phyloP scores from a whole-genome alignment of 2,797 vertebrate genomes.

The Acanthurus tractus region DNA sequence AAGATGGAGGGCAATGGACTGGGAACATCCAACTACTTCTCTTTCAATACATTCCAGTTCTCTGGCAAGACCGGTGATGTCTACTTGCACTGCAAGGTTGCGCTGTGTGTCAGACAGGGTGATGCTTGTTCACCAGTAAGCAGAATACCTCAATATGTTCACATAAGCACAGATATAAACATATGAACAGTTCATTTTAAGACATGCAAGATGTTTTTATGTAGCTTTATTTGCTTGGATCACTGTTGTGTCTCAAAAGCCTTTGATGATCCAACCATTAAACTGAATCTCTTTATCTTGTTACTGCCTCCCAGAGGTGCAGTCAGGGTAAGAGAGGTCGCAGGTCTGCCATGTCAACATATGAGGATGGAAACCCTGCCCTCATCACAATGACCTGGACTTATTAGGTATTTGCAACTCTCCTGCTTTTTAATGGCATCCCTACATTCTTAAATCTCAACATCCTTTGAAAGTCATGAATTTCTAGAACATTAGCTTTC shows the following conservation, averaged over 20 bases:
- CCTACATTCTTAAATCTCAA: too few species aligned
- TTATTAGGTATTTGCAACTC: background rate
- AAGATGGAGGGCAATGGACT: background rate
- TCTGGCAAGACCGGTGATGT: fast-evolving
- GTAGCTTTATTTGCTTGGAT: too few species aligned
- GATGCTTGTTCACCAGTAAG: background rate
- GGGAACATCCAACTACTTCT: background rate
- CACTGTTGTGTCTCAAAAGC: too few species aligned
- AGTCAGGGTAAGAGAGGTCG: background rate
- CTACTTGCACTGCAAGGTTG: background rate
- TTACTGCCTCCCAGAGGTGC: background rate
- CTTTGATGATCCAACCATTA: too few species aligned
- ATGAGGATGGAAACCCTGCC: background rate
- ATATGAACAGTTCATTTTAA: too few species aligned
- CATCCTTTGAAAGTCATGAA: too few species aligned
- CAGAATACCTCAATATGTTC: too few species aligned
- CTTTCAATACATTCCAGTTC: constrained; percentile 19
- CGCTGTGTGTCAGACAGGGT: background rate
- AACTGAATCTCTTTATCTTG: background rate
- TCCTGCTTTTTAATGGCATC: too few species aligned
- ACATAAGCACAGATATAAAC: too few species aligned
- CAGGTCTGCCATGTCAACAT: background rate
- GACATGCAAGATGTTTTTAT: too few species aligned
- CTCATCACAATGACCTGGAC: constrained; percentile 13
- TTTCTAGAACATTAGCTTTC: too few species aligned